Percentiles rank a stretch among this genome's conserved stretches.
These are phyloP conservation scores for Nymphicus hollandicus DNA, from an alignment of 2,113 vertebrate species.

Conservation along the genomic window DNA sequence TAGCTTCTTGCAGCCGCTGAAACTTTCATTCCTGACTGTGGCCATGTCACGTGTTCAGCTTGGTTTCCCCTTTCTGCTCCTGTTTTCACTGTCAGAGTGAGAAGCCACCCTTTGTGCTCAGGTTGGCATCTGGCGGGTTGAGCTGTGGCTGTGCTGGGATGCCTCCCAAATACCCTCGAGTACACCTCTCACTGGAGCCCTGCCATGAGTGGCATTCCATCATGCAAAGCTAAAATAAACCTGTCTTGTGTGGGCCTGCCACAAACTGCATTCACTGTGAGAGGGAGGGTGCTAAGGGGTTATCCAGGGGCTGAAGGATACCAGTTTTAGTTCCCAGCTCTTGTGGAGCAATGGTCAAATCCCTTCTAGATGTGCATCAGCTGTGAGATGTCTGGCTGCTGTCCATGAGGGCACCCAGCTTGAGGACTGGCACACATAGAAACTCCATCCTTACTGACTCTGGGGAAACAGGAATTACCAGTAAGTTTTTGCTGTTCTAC, in stretches of 20 bases:
- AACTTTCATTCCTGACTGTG: too few species aligned
- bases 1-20: neutral
- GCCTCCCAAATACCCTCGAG: too few species aligned
- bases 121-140: neutral
- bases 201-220: fast-evolving
- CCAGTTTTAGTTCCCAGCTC: neutral
- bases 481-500: neutral
- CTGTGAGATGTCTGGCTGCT: neutral
- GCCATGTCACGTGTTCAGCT: neutral
- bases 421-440: too few species aligned
- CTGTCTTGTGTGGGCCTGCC: neutral
- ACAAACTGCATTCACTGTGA: too few species aligned
- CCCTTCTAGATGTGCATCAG: neutral
- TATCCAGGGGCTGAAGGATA: neutral
- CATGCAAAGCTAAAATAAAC: neutral
- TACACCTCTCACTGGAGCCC: fast-evolving
- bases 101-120: neutral
- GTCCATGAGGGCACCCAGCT: neutral
- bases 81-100: too few species aligned
- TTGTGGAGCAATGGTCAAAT: neutral
- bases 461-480: neutral
- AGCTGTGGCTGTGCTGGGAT: neutral
- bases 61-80: neutral
- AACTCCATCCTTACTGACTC: neutral
- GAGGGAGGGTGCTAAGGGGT: neutral